phyloP scores from a whole-genome alignment of 2,113 vertebrate genomes.

The Brienomyrus brachyistius region DNA sequence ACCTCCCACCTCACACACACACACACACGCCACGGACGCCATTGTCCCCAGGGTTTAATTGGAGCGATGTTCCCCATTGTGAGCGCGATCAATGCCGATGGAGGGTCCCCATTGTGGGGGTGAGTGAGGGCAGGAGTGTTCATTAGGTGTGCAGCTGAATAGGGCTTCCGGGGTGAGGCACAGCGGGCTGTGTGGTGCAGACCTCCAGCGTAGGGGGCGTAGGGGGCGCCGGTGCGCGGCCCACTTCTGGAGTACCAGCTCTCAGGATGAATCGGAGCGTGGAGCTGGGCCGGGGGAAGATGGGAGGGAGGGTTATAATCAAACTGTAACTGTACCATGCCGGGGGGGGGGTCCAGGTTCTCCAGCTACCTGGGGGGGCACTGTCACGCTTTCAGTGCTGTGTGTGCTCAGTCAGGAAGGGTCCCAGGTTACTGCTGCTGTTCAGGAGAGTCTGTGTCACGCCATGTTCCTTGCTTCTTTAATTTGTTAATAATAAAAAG shows the following conservation, averaged over 20 bases:
- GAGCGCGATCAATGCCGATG: conserved; percentile 58
- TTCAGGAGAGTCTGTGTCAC: background rate
- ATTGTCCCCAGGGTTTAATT: conserved; percentile 73
- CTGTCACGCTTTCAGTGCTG: background rate
- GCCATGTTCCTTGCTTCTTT: background rate
- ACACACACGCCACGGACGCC: conserved; percentile 32
- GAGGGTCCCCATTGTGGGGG: conserved; percentile 62
- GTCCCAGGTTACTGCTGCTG: background rate
- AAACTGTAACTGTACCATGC: conserved; percentile 19
- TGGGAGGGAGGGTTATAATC: conserved; percentile 32
- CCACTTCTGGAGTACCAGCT: conserved; percentile 50
- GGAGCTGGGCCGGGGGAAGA: conserved; percentile 21
- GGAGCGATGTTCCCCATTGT: conserved; percentile 70
- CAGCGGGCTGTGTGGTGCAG: conserved; percentile 41
- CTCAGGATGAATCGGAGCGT: conserved; percentile 56
- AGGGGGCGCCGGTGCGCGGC: conserved; percentile 58
- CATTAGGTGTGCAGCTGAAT: conserved; percentile 72
- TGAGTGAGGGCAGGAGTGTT: conserved; percentile 75
- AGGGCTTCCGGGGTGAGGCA: conserved; percentile 53
- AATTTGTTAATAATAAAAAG: background rate
- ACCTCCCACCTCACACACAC: conserved; percentile 45
- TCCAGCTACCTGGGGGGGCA: background rate
- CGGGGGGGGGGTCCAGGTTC: background rate
- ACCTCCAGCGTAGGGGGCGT: conserved; percentile 56
- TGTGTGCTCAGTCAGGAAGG: background rate